Base-by-base conservation (phyloP, 2,113 vertebrate species). In the Anguilla japonica region DNA sequence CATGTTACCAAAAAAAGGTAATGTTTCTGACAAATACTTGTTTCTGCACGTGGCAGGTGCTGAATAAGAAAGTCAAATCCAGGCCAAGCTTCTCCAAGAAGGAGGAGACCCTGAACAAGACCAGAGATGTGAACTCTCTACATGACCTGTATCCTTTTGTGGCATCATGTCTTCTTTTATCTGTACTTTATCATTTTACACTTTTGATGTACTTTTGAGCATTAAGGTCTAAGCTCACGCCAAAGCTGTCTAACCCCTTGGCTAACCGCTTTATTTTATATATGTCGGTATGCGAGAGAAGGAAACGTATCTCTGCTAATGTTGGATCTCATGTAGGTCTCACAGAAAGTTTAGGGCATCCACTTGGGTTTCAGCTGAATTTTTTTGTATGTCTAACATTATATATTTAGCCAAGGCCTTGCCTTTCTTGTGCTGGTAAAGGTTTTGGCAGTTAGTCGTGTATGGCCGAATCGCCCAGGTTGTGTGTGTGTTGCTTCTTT, bases 71-170 rank as follows among this genome's bases (percentile, higher is more conserved):
- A 85, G 85, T 46, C 16, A 96, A 93, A 83, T 43, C 86, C 1
- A 91, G 91, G 40, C 91, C 85, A 7, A 89, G 50, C 34, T 56
- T 88, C 2, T 71, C 87, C 53, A 95, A 87, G 7, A 93, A 90
- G 85, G 94, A 95, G 16, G 93, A 92, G 3, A 85, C 83, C 0
- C 87, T 88, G 0, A 93, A 93, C 0, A 94, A 91, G 20, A 85
- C 93, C 34, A 94, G 95, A 53, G 95, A 98, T 85, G 71, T 97
- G 46, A 87, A 94, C 83, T 92, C 95, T 0, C 85, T 98, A 3
- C 94, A 97, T 71, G 96, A 97, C 1, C 88, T 97, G 97, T 98
- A 98, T 98, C 97, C 95, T 96, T 92, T 60, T 9, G 20, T 0
- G 67, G 83, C 14, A 82, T 63, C 41, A 14, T 22, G 22, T 13